These are phyloP conservation scores for Eulemur macaco DNA, from an alignment of 2,113 vertebrate species.

Conservation along the genomic window DNA sequence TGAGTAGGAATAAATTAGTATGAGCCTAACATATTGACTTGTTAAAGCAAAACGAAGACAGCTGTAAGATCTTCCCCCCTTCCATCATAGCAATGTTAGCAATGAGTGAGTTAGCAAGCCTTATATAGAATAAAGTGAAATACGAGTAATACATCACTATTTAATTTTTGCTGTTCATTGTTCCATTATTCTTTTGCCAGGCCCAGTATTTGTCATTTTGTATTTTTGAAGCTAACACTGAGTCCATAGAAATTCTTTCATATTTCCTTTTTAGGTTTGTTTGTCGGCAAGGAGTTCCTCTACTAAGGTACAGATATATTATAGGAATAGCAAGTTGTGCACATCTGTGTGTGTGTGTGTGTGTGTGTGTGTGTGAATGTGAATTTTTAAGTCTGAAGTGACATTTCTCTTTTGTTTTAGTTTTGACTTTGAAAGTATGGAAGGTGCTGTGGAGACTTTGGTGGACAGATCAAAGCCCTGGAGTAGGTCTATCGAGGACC, in stretches of 20 bases:
- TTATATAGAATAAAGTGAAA: not conserved
- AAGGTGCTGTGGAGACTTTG: conserved; percentile 90
- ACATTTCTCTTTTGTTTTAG: conserved; percentile 78
- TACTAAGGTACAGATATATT: not conserved
- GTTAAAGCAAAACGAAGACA: conserved; percentile 58
- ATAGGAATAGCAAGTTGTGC: rapidly evolving
- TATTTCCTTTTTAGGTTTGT: not conserved
- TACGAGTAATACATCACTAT: not conserved
- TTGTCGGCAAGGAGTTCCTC: not conserved
- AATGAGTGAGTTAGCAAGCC: not conserved
- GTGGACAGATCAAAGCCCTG: conserved; percentile 95
- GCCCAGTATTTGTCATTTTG: not conserved
- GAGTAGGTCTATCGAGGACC: conserved; percentile 97
- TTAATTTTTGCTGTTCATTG: not conserved
- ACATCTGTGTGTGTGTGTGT: rapidly evolving
- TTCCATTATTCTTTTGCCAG: conserved; percentile 7
- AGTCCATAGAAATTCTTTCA: not conserved
- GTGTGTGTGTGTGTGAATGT: rapidly evolving
- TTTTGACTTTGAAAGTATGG: conserved; percentile 94
- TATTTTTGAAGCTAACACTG: not conserved
- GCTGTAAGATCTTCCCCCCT: not conserved
- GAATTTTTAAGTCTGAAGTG: not conserved
- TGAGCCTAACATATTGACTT: conserved; percentile 6
- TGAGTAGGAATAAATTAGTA: conserved; percentile 60
- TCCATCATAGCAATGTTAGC: not conserved